Conservation (phyloP, 2,888 invertebrate genomes). For the Drosophila affinis region DNA sequence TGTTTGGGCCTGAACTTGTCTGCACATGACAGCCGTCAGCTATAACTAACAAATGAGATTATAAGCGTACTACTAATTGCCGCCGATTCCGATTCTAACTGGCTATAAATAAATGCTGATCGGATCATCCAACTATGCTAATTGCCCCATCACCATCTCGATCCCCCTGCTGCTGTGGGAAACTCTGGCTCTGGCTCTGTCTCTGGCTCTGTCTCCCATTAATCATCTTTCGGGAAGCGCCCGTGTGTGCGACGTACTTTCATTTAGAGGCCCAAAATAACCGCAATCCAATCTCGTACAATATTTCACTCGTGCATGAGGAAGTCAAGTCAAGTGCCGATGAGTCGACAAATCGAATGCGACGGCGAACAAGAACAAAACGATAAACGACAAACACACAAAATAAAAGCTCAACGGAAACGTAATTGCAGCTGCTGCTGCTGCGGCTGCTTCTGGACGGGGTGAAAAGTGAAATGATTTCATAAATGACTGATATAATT, state of each 20-base stretch:
- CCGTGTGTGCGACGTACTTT: conserved; percentile 9
- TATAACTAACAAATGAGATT: conserved; percentile 61
- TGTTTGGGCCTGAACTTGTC: conserved; percentile 63
- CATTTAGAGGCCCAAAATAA: conserved; percentile 36
- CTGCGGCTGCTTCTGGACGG: conserved; percentile 10
- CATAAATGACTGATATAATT: conserved; percentile 62
- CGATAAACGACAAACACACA: conserved; percentile 25
- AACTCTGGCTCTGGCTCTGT: conserved; percentile 41
- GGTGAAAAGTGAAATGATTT: conserved; percentile 51
- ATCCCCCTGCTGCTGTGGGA: conserved; percentile 37
- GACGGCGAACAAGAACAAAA: conserved; percentile 24
- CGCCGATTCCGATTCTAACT: conserved; percentile 34
- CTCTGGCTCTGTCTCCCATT: conserved; percentile 21
- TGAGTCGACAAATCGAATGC: conserved; percentile 9
- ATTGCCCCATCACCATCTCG: conserved; percentile 3
- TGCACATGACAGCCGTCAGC: conserved; percentile 52
- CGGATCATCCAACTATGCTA: conserved; percentile 43
- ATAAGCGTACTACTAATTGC: conserved; percentile 56
- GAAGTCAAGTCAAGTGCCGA: conserved; percentile 31
- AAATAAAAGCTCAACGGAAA: conserved; percentile 34
- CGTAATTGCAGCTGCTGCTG: conserved; percentile 10
- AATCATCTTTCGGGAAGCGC: conserved; percentile 28
- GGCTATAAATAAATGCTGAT: conserved; percentile 65
- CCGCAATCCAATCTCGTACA: conserved; percentile 23
- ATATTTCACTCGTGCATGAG: conserved; percentile 40